Evolutionary conservation across 1,140 invertebrate genomes (phyloP), one percentile per base, ranked within the genome.

Genomic region (Pentalonia nigronervosa): DNA sequence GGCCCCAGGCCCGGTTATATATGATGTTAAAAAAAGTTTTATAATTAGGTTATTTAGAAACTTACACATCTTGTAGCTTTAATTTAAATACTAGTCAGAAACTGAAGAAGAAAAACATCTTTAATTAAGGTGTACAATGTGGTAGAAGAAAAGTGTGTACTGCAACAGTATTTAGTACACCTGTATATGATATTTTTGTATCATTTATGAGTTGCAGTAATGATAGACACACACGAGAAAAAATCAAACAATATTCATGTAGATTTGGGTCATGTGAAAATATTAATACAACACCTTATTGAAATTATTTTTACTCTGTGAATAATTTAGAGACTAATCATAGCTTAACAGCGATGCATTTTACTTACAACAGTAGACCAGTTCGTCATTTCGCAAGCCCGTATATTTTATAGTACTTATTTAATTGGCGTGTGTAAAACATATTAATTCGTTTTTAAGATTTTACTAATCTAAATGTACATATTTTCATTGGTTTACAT

Each of bases 161-260:
- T 25, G 11, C 56, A 30, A 30, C 30, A n/a, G 30, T 67, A 67
- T 67, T 30, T 0, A 34, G 60, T 20, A 17, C n/a, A 76, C n/a
- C 2, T 30, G 60, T 53, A 53, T 4, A 14, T 76, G 30, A 76
- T 76, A 67, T n/a, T 67, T 67, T 34, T 20, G n/a, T 76, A 76
- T 76, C 30, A n/a, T 76, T 76, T 34, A 53, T n/a, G 4, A 76
- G 60, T 76, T 17, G 30, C 14, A 67, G 30, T 67, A 67, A 67
- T 67, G 60, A n/a, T n/a, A 17, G 30, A n/a, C 30, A 67, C 17
- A 67, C 60, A 7, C 60, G 60, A 67, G 60, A 67, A 67, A 60
- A n/a, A n/a, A 67, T 67, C 60, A 67, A 67, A 67, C 60, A 67
- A 67, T 67, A 67, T 67, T 67, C 60, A 53, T n/a, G 60, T n/a